Evolutionary conservation across 2,888 invertebrate genomes (phyloP).

Genomic region (Autographa gamma): DNA sequence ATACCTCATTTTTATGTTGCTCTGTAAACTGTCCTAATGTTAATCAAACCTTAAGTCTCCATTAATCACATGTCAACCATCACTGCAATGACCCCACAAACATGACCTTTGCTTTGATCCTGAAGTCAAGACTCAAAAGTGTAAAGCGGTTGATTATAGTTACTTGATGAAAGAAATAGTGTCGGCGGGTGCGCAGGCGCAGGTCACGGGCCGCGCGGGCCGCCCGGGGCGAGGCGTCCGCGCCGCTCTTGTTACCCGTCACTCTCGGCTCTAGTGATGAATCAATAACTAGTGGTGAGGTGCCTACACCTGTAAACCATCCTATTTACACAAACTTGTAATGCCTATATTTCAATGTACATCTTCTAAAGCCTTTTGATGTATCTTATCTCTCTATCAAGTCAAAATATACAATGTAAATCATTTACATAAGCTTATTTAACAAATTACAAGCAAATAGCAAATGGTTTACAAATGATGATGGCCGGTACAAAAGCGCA

Average conservation of each 20-base stretch:
- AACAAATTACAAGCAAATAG: background rate
- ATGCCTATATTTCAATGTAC: background rate
- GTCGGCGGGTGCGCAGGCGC: constrained; percentile 3
- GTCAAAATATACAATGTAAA: background rate
- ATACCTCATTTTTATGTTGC: too few relatives aligned
- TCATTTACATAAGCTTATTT: background rate
- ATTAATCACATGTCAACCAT: background rate
- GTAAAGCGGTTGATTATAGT: background rate
- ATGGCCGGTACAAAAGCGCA: constrained; percentile 1
- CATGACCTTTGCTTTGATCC: background rate
- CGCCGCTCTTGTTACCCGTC: constrained; percentile 8
- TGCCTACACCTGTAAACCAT: background rate
- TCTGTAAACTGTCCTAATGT: too few relatives aligned
- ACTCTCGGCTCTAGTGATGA: constrained; percentile 7
- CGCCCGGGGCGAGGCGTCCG: constrained; percentile 9
- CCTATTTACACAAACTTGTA: background rate
- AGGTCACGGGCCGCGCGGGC: constrained; percentile 12
- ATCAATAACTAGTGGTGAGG: constrained; percentile 16
- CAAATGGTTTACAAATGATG: background rate
- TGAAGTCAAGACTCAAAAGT: background rate
- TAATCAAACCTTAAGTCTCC: background rate
- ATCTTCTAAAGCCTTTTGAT: too few relatives aligned
- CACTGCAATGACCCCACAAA: background rate
- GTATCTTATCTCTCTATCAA: background rate
- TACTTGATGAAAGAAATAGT: background rate